These are phyloP conservation scores for Poeciliopsis infans DNA, from an alignment of 2,797 vertebrate species.

Conservation along the genomic window DNA sequence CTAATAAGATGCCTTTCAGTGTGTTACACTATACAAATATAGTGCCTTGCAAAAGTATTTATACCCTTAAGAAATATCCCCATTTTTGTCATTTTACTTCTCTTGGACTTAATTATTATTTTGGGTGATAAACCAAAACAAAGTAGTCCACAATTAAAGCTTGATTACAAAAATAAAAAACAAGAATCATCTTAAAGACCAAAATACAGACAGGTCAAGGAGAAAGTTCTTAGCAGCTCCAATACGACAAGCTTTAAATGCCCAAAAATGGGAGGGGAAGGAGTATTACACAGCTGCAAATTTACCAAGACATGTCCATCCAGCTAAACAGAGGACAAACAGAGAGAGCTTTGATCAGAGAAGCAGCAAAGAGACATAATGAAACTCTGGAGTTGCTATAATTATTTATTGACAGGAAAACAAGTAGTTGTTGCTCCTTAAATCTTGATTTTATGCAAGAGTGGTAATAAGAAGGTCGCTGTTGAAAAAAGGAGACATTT, in stretches of 20 bases:
- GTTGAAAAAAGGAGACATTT: not conserved
- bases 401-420: no score
- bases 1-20: slow-evolving; percentile 25
- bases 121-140: not conserved
- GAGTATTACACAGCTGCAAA: not conserved
- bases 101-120: not conserved
- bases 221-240: not conserved
- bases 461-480: not conserved
- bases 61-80: not conserved
- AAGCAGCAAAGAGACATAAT: no score
- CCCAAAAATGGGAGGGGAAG: not conserved
- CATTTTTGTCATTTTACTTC: not conserved
- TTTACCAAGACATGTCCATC: no score
- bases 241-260: not conserved
- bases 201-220: not conserved
- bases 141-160: not conserved
- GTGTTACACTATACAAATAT: not conserved
- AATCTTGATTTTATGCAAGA: not conserved
- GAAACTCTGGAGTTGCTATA: no score
- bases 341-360: no score
- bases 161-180: not conserved
- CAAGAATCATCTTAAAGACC: not conserved
- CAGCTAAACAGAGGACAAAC: no score
- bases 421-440: not conserved
- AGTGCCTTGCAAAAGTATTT: not conserved